These are phyloP conservation scores for Ictalurus punctatus DNA, from an alignment of 2,113 vertebrate species.

Conservation along the genomic window DNA sequence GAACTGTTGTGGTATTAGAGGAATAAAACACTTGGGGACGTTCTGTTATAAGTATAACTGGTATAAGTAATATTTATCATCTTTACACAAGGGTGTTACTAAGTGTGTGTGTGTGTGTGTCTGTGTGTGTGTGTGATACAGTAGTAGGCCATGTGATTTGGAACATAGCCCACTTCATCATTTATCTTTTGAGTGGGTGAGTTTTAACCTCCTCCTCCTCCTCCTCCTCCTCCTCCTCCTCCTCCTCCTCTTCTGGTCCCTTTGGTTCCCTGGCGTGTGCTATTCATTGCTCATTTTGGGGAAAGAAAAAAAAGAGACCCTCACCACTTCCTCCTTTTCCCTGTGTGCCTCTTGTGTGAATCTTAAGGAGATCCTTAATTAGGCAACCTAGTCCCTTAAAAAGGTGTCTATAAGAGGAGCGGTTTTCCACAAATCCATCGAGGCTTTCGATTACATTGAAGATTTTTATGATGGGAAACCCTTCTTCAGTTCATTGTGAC, in stretches of 20 bases:
- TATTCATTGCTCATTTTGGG: conserved; percentile 75
- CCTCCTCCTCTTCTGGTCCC: conserved; percentile 64
- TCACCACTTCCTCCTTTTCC: conserved; percentile 54
- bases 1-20: not conserved
- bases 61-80: not conserved
- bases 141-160: not conserved
- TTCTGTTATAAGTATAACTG: not conserved
- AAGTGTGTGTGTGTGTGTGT: not conserved
- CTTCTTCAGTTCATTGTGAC: not conserved
- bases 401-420: not conserved
- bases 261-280: conserved; percentile 64
- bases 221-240: conserved; percentile 46
- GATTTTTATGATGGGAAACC: not conserved
- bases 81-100: too few relatives aligned
- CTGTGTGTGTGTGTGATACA: not conserved
- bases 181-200: conserved; percentile 67
- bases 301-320: conserved; percentile 56
- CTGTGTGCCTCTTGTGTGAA: conserved; percentile 48
- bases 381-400: not conserved
- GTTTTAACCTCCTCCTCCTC: conserved; percentile 69
- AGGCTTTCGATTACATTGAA: not conserved
- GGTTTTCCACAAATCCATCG: not conserved
- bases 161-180: conserved; percentile 65
- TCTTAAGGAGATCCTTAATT: conserved; percentile 42
- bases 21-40: not conserved